These are phyloP conservation scores for Grallaria varia DNA, from an alignment of 2,113 vertebrate genomes.

Conservation along the genomic window DNA sequence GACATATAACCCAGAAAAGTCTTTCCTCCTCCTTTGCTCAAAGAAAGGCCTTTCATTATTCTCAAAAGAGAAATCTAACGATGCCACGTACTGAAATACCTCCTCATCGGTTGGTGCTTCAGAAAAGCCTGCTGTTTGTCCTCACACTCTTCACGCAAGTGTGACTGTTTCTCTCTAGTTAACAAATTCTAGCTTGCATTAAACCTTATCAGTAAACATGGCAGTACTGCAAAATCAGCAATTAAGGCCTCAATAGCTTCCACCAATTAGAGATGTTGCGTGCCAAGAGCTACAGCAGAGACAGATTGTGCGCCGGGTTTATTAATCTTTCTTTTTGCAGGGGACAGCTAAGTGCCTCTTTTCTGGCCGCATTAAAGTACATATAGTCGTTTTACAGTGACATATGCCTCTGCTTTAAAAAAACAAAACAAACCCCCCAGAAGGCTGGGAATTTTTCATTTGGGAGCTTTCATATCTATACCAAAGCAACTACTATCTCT, in stretches of 20 bases:
- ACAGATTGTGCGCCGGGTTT: neutral
- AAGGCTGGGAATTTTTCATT: slow-evolving; percentile 3
- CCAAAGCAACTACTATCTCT: neutral
- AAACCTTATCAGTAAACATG: slow-evolving; percentile 61
- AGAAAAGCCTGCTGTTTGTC: slow-evolving; percentile 22
- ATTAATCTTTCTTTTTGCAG: slow-evolving; percentile 53
- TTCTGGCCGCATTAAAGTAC: slow-evolving; percentile 19
- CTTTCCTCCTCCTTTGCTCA: slow-evolving; percentile 64
- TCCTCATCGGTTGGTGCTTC: neutral
- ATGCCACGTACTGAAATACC: slow-evolving; percentile 16
- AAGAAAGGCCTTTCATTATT: slow-evolving; percentile 59
- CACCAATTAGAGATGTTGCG: slow-evolving; percentile 38
- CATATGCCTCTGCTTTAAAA: neutral
- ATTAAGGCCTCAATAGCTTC: slow-evolving; percentile 56
- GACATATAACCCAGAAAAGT: neutral
- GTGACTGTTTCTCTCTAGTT: slow-evolving; percentile 24
- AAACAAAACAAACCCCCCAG: neutral
- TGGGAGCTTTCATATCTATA: neutral
- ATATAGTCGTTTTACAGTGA: slow-evolving; percentile 21
- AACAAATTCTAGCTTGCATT: slow-evolving; percentile 48
- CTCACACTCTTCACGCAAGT: neutral
- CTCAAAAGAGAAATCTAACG: slow-evolving; percentile 63
- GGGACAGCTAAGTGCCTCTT: slow-evolving; percentile 35
- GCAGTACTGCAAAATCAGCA: slow-evolving; percentile 58
- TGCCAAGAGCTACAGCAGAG: slow-evolving; percentile 42